Evolutionary conservation across 2,888 invertebrate genomes (phyloP).

Genomic region (Drosophila nigricruria): DNA sequence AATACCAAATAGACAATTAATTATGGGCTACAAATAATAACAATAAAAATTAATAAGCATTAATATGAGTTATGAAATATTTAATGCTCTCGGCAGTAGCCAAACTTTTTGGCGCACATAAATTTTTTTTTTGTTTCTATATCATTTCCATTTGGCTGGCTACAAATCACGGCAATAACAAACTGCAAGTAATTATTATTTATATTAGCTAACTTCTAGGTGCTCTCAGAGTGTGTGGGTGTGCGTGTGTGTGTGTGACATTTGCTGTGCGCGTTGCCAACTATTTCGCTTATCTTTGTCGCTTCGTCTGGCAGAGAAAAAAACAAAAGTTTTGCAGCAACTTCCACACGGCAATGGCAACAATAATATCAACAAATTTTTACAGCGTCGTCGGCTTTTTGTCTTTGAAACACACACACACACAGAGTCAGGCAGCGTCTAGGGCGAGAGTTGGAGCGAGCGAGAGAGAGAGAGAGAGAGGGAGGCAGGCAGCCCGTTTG

Average conservation of each 20-base stretch:
- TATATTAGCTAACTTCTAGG: slow-evolving; percentile 47
- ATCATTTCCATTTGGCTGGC: slow-evolving; percentile 33
- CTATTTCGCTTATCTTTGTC: slow-evolving; percentile 53
- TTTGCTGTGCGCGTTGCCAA: slow-evolving; percentile 46
- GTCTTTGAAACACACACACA: slow-evolving; percentile 57
- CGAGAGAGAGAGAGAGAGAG: neutral
- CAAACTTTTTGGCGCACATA: slow-evolving; percentile 69
- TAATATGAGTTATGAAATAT: slow-evolving; percentile 77
- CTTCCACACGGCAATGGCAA: slow-evolving; percentile 17
- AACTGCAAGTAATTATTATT: slow-evolving; percentile 63
- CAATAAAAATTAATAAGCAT: slow-evolving; percentile 79
- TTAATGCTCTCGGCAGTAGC: slow-evolving; percentile 48
- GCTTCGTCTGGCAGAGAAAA: slow-evolving; percentile 12
- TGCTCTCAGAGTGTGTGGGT: slow-evolving; percentile 7
- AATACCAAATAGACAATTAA: slow-evolving; percentile 75
- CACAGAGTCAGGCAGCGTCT: slow-evolving; percentile 20
- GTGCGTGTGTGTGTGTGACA: neutral
- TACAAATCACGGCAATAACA: slow-evolving; percentile 55
- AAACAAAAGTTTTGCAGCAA: slow-evolving; percentile 40
- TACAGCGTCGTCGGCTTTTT: slow-evolving; percentile 71
- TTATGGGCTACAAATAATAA: slow-evolving; percentile 78
- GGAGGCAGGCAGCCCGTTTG: slow-evolving; percentile 41
- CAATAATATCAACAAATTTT: slow-evolving; percentile 65
- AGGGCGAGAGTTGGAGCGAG: neutral
- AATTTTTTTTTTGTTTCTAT: slow-evolving; percentile 39